Evolutionary conservation across 2,113 vertebrate species (phyloP), one percentile per base, ranked within the genome.

Genomic region (Cyprinodon brontotheroides): DNA sequence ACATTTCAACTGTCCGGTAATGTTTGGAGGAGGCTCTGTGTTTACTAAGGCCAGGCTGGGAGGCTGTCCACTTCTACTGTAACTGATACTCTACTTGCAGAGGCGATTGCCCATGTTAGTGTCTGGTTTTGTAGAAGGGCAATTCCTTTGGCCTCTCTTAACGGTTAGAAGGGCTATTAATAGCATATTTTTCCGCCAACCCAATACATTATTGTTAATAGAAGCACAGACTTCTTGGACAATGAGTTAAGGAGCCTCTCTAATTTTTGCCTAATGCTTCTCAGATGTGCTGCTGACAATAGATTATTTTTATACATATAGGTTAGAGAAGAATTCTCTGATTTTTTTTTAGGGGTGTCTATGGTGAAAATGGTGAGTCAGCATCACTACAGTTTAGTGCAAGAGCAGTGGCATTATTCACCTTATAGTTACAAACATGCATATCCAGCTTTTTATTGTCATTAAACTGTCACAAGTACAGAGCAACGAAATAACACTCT

Each of bases 171-270:
- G 78, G 57, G 39, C 85, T 93, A 92, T 92, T 90, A 87, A 89
- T 92, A 93, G 91, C 63, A 59, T 87, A 89, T 92, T 93, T 90
- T 92, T 93, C 90, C 86, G 90, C 81, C 91, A 84, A 89, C 89
- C 89, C 79, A 92, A 80, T 82, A 71, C 70, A 89, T 91, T 92
- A 69, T 91, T 84, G 78, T 12, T 66, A 75, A 86, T 77, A 76
- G 68, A 79, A 37, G 0, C 57, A 78, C 69, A 69, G 6, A 71
- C 75, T 60, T 84, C 63, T 87, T 79, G 70, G 72, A 70, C 57
- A 20, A 68, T 78, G 64, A 77, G 72, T 29, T 64, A 75, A 37
- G 63, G 37, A 63, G 66, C 72, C 65, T 29, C 2, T 13, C 41
- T 73, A 71, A 67, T 37, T 57, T 71, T 29, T 67, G 61, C 78